Evolutionary conservation across 2,888 invertebrate species (phyloP).

Genomic region (Chymomyza fuscimana): DNA sequence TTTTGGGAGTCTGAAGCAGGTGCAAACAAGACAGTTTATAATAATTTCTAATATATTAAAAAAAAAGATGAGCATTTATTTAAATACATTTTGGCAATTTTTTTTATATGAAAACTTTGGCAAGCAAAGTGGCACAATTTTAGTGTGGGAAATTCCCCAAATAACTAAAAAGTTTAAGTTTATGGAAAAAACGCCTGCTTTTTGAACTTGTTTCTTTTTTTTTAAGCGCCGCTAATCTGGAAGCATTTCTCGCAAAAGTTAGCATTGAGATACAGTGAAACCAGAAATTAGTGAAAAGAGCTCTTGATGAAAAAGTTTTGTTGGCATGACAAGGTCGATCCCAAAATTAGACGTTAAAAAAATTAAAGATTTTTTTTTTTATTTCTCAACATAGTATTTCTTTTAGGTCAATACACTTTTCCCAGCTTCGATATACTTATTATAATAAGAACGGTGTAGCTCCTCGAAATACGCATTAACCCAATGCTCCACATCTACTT

Average conservation of each 20-base stretch:
- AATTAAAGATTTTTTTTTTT: too few relatives aligned
- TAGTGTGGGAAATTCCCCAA: neutral
- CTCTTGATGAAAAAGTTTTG: too few relatives aligned
- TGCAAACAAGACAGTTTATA: slow-evolving; percentile 20
- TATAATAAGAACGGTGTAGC: too few relatives aligned
- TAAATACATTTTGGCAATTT: slow-evolving; percentile 13
- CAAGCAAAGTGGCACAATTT: neutral
- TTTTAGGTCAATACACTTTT: too few relatives aligned
- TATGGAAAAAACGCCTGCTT: neutral
- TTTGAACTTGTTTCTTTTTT: neutral
- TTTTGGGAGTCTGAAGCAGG: neutral
- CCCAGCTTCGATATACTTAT: too few relatives aligned
- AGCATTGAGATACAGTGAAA: neutral
- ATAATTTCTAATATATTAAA: slow-evolving; percentile 50
- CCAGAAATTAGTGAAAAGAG: too few relatives aligned
- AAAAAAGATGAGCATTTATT: slow-evolving; percentile 46
- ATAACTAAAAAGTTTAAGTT: neutral
- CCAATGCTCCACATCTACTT: too few relatives aligned
- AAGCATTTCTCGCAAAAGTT: neutral
- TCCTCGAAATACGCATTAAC: too few relatives aligned
- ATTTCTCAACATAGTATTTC: too few relatives aligned
- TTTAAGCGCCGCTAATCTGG: neutral
- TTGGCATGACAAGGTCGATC: too few relatives aligned
- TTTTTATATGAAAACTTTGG: neutral
- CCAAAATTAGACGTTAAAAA: too few relatives aligned